These are phyloP conservation scores for Cerceris ruficornis DNA, from an alignment of 2,888 invertebrate species.

Conservation along the genomic window DNA sequence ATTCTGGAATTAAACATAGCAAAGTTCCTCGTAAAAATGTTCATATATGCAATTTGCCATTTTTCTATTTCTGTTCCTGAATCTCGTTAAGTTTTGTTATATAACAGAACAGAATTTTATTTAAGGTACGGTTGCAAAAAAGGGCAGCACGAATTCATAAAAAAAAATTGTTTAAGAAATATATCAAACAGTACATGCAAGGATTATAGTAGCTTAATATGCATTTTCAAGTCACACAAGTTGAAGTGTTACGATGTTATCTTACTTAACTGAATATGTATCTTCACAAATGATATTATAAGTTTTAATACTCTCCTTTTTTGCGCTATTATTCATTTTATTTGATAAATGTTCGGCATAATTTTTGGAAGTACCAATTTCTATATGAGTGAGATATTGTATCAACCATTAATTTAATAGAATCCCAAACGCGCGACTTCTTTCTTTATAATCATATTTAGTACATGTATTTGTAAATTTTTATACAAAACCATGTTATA, in stretches of 20 bases:
- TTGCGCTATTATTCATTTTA: neutral
- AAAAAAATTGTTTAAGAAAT: neutral
- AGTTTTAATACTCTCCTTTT: neutral
- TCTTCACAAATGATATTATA: slow-evolving; percentile 78
- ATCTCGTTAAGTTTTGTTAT: too few species aligned
- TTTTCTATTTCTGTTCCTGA: too few species aligned
- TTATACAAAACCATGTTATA: too few species aligned
- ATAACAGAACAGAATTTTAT: neutral
- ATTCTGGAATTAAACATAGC: too few species aligned
- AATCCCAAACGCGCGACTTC: too few species aligned
- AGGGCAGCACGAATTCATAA: neutral
- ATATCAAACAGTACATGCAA: neutral
- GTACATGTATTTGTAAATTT: too few species aligned
- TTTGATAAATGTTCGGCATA: neutral
- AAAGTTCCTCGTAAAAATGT: too few species aligned
- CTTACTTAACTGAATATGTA: neutral
- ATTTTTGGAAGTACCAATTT: neutral
- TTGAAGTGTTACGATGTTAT: neutral
- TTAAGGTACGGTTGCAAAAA: neutral
- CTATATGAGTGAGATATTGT: too few species aligned
- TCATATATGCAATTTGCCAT: too few species aligned
- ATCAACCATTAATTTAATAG: too few species aligned
- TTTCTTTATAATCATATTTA: too few species aligned
- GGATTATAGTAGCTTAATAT: neutral
- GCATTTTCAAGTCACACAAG: too few species aligned